Percentiles rank a stretch among this genome's conserved stretches.
Conservation (phyloP, 2,113 vertebrate species). For the Circaetus gallicus region DNA sequence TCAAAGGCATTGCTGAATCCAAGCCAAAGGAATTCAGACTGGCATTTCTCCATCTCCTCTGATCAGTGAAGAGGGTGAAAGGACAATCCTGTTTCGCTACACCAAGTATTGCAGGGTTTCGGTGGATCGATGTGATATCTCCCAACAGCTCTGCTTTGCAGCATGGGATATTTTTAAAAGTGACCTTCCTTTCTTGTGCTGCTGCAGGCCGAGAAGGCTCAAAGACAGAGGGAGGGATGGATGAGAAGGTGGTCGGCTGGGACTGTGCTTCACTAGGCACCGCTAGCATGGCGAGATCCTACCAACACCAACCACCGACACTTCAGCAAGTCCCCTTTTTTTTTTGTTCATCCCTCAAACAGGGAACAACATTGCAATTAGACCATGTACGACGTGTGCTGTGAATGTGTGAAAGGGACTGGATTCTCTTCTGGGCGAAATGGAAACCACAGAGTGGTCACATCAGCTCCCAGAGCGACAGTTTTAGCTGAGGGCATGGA, state of each 20-base stretch:
- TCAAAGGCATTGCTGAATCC: slow-evolving; percentile 28
- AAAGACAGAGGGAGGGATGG: neutral
- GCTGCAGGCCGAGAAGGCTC: neutral
- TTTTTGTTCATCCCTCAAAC: neutral
- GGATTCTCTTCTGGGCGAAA: neutral
- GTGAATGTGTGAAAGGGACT: neutral
- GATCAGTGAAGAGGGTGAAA: neutral
- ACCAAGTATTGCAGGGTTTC: neutral
- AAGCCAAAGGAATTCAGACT: slow-evolving; percentile 36
- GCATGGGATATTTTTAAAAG: neutral
- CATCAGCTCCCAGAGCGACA: neutral
- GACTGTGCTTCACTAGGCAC: too few species aligned
- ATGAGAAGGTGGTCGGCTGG: neutral
- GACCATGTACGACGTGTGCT: neutral
- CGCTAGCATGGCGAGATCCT: neutral
- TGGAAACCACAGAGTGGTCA: neutral
- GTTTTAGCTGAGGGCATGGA: neutral
- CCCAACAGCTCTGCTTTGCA: neutral
- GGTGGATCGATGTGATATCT: neutral
- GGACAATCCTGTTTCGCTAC: neutral
- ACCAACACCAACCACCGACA: neutral
- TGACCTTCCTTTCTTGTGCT: neutral
- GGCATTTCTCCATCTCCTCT: neutral
- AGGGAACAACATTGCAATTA: neutral
- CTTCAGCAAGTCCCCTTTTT: neutral